Evolutionary conservation across 2,113 vertebrate genomes (phyloP).

Genomic region (Nycticorax nycticorax): DNA sequence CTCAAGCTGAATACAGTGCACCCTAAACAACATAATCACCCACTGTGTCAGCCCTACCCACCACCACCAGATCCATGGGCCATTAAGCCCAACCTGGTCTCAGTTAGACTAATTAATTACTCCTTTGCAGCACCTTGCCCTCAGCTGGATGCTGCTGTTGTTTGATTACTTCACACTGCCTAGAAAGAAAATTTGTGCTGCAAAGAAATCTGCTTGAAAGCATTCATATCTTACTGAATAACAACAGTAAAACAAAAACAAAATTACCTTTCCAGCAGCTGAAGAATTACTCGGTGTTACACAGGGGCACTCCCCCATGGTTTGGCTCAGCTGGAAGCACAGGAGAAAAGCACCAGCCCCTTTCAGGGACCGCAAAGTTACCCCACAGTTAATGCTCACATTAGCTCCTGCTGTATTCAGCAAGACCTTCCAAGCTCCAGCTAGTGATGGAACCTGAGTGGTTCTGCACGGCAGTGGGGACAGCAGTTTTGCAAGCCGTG

Average conservation of each 20-base stretch:
- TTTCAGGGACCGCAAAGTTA: background rate
- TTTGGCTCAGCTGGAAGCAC: background rate
- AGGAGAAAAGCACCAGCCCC: background rate
- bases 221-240: background rate
- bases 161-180: background rate
- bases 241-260: background rate
- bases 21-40: background rate
- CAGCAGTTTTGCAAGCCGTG: accelerated
- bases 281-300: background rate
- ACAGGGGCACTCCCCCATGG: background rate
- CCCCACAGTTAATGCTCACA: background rate
- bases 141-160: background rate
- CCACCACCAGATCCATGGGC: background rate
- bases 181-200: background rate
- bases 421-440: background rate
- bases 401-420: background rate
- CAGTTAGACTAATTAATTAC: background rate
- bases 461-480: background rate
- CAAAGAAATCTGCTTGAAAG: background rate
- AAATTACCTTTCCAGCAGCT: background rate
- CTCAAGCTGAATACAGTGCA: background rate
- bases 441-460: background rate
- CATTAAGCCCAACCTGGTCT: background rate
- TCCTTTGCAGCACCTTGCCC: background rate
- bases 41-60: background rate